phyloP scores from a whole-genome alignment of 2,888 invertebrate species.

The Catocala fraxini region DNA sequence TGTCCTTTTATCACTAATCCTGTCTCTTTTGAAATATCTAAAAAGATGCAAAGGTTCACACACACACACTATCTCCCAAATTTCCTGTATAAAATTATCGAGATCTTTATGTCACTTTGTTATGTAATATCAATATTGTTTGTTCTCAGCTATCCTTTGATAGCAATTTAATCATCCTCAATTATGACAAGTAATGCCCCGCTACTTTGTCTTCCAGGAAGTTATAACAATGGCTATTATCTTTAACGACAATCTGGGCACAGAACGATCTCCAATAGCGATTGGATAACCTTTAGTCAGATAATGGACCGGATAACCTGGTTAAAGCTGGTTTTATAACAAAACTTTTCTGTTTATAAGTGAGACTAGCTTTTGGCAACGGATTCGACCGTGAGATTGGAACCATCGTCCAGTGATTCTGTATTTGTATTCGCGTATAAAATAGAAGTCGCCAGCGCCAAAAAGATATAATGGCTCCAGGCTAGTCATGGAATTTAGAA shows the following conservation, averaged over 20 bases:
- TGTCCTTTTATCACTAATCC: no score
- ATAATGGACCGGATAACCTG: conserved; percentile 5
- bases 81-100: no score
- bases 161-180: not conserved
- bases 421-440: no score
- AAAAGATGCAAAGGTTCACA: no score
- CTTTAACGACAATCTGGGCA: conserved; percentile 12
- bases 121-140: not conserved
- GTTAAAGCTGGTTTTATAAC: not conserved
- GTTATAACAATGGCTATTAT: conserved; percentile 10
- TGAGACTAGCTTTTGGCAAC: not conserved
- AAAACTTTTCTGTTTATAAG: conserved; percentile 8
- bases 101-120: no score
- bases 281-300: conserved; percentile 8
- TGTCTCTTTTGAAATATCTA: no score
- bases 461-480: no score
- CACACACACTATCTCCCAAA: no score
- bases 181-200: not conserved
- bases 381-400: not conserved
- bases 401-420: no score
- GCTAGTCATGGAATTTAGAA: no score
- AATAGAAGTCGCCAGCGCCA: no score
- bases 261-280: conserved; percentile 5
- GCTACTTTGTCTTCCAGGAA: conserved; percentile 10
- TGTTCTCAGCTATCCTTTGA: not conserved